Base-by-base conservation (phyloP, 2,113 vertebrate genomes). In the Lota lota region DNA sequence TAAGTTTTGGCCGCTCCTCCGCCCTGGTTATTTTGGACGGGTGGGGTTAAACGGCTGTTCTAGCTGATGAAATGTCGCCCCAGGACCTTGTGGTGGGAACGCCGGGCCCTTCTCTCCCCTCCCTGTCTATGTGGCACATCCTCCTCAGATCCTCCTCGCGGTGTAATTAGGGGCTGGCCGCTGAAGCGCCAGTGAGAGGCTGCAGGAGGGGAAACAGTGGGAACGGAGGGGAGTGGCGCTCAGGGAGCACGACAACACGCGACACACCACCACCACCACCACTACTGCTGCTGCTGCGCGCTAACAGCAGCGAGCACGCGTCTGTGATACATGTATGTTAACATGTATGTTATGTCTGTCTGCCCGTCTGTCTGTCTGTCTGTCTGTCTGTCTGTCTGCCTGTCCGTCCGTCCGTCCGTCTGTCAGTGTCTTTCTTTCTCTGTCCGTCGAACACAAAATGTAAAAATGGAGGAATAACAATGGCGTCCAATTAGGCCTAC, bases 101-200 rank as follows among this genome's bases (percentile, higher is more conserved):
- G 82, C 87, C 64, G 76, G 89, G 88, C 86, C 90, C 89, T 90
- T 84, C 85, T 73, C 72, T 84, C 88, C 84, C 88, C 85, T 87
- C 86, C 83, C 83, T 88, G 90, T 89, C 88, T 82, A 90, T 92
- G 90, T 91, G 90, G 91, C 90, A 92, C 89, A 92, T 92, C 90
- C 88, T 91, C 83, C 87, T 91, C 73, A 90, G 90, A 90, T 90
- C 90, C 88, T 90, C 83, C 88, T 85, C 88, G 90, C 81, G 78
- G 86, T 91, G 88, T 92, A 92, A 92, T 92, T 92, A 92, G 88
- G 89, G 86, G 86, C 88, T 68, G 78, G 87, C 88, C 82, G 77
- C 89, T 85, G 80, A 84, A 47, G 79, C 61, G 50, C 71, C 73
- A 76, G 81, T 75, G 78, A 21, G 77, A 63, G 81, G 82, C 75